Conservation (phyloP, 1,140 invertebrate species). For the Polyergus mexicanus region DNA sequence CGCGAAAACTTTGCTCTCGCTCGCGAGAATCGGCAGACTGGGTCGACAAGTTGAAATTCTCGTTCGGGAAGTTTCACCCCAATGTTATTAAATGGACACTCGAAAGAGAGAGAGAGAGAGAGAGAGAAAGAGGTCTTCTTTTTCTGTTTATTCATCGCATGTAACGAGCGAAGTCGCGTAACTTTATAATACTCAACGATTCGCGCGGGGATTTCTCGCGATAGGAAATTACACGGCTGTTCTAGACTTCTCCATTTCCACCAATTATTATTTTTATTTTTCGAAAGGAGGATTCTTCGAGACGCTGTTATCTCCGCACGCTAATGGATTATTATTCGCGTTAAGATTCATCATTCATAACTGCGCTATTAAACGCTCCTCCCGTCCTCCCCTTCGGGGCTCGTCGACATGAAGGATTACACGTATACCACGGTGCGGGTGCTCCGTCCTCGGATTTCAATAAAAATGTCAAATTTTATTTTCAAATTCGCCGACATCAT, state of each 20-base stretch:
- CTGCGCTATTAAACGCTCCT: conserved; percentile 56
- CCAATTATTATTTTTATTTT: neutral
- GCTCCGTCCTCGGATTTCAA: conserved; percentile 73
- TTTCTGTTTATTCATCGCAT: conserved; percentile 41
- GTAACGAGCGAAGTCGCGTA: conserved; percentile 55
- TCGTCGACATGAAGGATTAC: conserved; percentile 47
- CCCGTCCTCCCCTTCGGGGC: neutral
- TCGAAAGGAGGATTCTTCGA: conserved; percentile 25
- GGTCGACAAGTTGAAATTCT: conserved; percentile 58
- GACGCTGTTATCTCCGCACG: conserved; percentile 31
- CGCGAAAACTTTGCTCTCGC: conserved; percentile 13
- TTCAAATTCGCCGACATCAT: conserved; percentile 73
- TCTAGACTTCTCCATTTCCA: conserved; percentile 12
- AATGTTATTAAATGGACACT: conserved; percentile 35
- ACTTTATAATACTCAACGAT: conserved; percentile 39
- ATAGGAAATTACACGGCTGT: too few relatives aligned
- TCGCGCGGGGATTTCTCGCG: neutral
- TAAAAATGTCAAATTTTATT: conserved; percentile 80
- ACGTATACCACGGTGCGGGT: conserved; percentile 20
- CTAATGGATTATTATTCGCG: conserved; percentile 70
- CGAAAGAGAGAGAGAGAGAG: neutral
- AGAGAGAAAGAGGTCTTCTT: neutral
- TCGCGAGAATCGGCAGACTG: neutral
- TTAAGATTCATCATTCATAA: conserved; percentile 70
- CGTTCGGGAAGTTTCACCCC: neutral